Evolutionary conservation across 1,140 invertebrate species (phyloP), one percentile per base, ranked within the genome.

Genomic region (Phymastichus coffea): DNA sequence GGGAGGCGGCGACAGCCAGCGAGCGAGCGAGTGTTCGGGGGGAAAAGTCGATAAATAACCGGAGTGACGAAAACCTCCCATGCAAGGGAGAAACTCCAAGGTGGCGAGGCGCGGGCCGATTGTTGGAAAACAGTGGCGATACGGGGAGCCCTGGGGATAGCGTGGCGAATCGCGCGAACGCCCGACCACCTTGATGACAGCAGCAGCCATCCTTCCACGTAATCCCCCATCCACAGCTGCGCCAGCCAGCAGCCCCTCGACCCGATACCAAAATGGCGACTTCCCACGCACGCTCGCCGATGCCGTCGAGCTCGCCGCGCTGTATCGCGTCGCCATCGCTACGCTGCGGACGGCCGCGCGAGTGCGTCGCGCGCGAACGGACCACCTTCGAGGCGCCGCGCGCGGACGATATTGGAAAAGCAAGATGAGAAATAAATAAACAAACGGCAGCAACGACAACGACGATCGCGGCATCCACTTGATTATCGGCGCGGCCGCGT

Each of bases 111-210:
- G 35, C 3, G n/a, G 12, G 26, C 14, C 48, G 48, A 58, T 52
- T 52, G 57, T 52, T 52, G 38, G 47, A 58, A 58, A 58, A 58
- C 56, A 35, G n/a, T 51, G 26, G 15, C 41, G 53, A 53, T 48
- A 20, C 7, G 33, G 35, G 23, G 48, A 49, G 40, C 47, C 60
- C 43, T 58, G 23, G 47, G 61, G 63, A 62, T 57, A 63, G 60
- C 69, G 67, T 65, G 62, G 68, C 67, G 59, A 68, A 70, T 70
- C 48, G 19, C 43, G 38, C 52, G 46, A 25, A 9, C 22, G 22
- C 1, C 0, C 57, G 49, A 53, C 49, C 57, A 60, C 57, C 47
- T 52, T 26, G 38, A 55, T 57, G 60, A 57, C 54, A 57, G 22
- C 26, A 55, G n/a, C n/a, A n/a, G 33, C 23, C 47, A 38, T 33